phyloP scores from a whole-genome alignment of 2,888 invertebrate genomes.

The Panopea generosa region DNA sequence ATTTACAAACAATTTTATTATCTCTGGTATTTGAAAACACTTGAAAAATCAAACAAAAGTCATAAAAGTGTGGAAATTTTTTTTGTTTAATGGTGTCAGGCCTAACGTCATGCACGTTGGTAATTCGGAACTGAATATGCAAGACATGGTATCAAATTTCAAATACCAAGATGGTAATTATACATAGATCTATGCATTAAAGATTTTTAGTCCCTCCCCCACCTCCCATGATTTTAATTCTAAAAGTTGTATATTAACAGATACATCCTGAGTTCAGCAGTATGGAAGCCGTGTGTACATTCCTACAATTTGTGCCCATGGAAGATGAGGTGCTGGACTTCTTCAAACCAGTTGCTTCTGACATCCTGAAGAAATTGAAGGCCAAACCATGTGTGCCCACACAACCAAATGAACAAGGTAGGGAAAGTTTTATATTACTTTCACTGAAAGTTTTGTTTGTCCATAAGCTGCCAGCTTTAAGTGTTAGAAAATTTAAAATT shows the following conservation, averaged over 20 bases:
- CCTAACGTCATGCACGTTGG: too few species aligned
- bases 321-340: slow-evolving; percentile 84
- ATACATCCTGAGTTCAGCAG: slow-evolving; percentile 70
- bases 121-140: too few species aligned
- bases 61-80: too few species aligned
- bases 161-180: too few species aligned
- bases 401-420: slow-evolving; percentile 73
- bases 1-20: too few species aligned
- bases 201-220: too few species aligned
- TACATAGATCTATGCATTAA: too few species aligned
- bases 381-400: slow-evolving; percentile 82
- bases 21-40: too few species aligned
- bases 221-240: too few species aligned
- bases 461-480: background rate
- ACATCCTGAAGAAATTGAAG: slow-evolving; percentile 79
- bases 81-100: too few species aligned
- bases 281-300: slow-evolving; percentile 78
- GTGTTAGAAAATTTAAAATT: background rate
- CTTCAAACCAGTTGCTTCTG: slow-evolving; percentile 82
- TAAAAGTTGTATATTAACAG: slow-evolving; percentile 65
- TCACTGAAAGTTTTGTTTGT: background rate
- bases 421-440: background rate
- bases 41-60: too few species aligned
- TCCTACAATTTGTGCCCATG: slow-evolving; percentile 83
- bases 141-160: too few species aligned